phyloP scores from a whole-genome alignment of 2,888 invertebrate species.

The Tridacna crocea region DNA sequence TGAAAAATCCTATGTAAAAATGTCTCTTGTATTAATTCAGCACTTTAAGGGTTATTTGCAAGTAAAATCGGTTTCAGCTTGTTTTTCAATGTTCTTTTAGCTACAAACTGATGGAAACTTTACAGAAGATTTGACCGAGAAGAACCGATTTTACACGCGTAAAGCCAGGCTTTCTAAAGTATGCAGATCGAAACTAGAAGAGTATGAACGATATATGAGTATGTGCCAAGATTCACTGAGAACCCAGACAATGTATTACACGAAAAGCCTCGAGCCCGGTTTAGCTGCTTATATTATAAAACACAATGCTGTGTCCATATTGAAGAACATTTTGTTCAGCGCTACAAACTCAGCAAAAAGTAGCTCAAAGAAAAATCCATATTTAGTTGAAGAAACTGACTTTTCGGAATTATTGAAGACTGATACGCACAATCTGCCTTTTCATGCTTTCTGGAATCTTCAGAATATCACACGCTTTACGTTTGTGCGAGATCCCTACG shows the following conservation, averaged over 20 bases:
- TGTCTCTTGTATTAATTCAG: no score
- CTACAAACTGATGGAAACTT: not conserved
- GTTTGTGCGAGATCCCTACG: conserved; percentile 18
- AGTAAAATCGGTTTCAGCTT: no score
- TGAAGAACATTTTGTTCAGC: conserved; percentile 3
- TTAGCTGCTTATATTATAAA: conserved; percentile 4
- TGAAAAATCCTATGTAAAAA: no score
- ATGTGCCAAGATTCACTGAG: not conserved
- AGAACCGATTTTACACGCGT: not conserved
- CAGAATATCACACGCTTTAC: conserved; percentile 7
- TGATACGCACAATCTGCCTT: conserved; percentile 3
- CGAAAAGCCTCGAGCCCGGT: not conserved
- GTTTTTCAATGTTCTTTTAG: not conserved
- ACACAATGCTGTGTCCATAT: conserved; percentile 10
- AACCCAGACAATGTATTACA: conserved; percentile 9
- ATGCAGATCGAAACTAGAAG: not conserved
- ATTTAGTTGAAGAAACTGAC: conserved; percentile 15
- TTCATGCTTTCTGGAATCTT: conserved; percentile 9
- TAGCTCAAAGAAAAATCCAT: not conserved
- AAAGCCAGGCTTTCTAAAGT: not conserved
- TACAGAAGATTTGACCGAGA: not conserved
- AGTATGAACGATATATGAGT: conserved; percentile 4
- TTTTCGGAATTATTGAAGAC: not conserved
- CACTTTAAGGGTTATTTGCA: no score
- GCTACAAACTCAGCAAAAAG: not conserved